Evolutionary conservation across 2,113 vertebrate species (phyloP), one percentile per base, ranked within the genome.

Genomic region (Oryzias melastigma): DNA sequence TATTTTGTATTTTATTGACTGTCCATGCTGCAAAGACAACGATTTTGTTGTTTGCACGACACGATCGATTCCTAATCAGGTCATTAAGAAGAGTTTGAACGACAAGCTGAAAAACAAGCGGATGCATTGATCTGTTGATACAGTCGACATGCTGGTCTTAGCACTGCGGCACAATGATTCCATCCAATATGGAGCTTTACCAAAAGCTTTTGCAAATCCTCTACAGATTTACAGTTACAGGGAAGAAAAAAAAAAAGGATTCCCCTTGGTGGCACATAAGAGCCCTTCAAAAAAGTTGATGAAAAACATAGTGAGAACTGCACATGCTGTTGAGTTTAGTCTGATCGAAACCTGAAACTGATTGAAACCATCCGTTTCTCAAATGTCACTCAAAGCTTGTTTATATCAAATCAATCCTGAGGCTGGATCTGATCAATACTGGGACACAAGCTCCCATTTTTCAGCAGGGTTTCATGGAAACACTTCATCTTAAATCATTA

Each of bases 191-290:
- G 19, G 20, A 62, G 61, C 61, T 72, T 56, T 58, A 65, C 35
- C 15, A 45, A 65, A 75, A 69, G 45, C 53, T 42, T 52, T 40
- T 15, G 73, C 49, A 82, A 71, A 67, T 75, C 45, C 56, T 25
- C 0, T 55, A 56, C 70, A 58, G 62, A n/a, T 57, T 60, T 57
- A 22, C 14, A 47, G 22, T 49, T 5, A 20, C 52, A 49, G 14
- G 43, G 60, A 56, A 58, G 7, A 58, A 27, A 58, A 27, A 72
- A 59, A 62, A 49, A 24, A 48, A 14, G 6, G 22, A 49, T 62
- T 62, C 22, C 55, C 20, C 14, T 47, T 0, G 59, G 4, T 75
- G 67, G 44, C 46, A 46, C 61, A 15, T 66, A 35, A 53, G 17
- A 58, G 52, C 50, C 53, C 24, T 64, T 48, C 25, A 44, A 24